Evolutionary conservation across 2,888 invertebrate species (phyloP).

Genomic region (Yponomeuta sedellus): DNA sequence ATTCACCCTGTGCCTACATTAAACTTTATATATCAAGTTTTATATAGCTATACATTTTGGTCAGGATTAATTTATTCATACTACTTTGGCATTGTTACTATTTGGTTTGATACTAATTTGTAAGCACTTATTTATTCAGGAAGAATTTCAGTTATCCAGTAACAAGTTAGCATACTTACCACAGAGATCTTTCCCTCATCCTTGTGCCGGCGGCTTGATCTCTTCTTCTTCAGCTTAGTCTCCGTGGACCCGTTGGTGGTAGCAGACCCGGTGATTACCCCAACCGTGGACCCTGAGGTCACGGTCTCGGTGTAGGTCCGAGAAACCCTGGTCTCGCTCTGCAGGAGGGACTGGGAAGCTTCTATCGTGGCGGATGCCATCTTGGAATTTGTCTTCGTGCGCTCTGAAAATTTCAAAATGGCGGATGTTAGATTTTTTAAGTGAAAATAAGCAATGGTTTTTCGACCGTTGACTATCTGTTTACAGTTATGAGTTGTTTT

Average conservation of each 20-base stretch:
- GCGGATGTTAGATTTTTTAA: not conserved
- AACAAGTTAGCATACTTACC: constrained; percentile 42
- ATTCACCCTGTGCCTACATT: too few species aligned
- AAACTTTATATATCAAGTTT: too few species aligned
- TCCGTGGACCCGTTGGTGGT: constrained; percentile 28
- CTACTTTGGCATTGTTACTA: too few species aligned
- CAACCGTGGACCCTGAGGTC: not conserved
- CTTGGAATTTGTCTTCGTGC: constrained; percentile 34
- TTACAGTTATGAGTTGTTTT: too few species aligned
- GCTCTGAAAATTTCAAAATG: constrained; percentile 6
- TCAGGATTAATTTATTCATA: too few species aligned
- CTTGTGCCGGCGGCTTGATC: constrained; percentile 66
- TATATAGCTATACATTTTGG: too few species aligned
- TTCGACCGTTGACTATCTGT: too few species aligned
- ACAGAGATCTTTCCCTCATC: constrained; percentile 76
- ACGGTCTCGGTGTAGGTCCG: constrained; percentile 17
- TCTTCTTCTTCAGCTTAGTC: constrained; percentile 63
- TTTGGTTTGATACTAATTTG: too few species aligned
- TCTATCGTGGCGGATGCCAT: constrained; percentile 64
- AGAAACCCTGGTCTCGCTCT: constrained; percentile 41
- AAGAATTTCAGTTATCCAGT: too few species aligned
- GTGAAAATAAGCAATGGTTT: not conserved
- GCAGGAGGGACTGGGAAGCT: constrained; percentile 59
- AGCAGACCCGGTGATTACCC: not conserved
- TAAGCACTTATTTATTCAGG: too few species aligned